A percentile compares a stretch with the other conserved stretches of the same genome.
Evolutionary conservation across 2,888 invertebrate genomes (phyloP).

Genomic region (Macaria notata): DNA sequence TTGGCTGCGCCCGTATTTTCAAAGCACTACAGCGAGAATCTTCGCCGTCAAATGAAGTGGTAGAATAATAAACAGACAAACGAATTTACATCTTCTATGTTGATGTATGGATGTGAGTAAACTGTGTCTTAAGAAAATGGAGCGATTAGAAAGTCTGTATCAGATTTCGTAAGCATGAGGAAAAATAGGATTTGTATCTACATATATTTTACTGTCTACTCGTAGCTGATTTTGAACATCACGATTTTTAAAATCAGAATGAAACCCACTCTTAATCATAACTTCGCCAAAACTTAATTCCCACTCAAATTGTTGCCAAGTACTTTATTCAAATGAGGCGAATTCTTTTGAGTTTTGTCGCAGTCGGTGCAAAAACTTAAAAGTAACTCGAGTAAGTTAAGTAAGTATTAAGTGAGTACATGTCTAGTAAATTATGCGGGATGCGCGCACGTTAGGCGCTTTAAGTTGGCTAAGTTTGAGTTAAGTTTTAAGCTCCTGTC

Average conservation of each 20-base stretch:
- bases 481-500: slow-evolving; percentile 36
- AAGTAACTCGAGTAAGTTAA: slow-evolving; percentile 19
- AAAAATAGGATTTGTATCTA: too few relatives aligned
- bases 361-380: slow-evolving; percentile 20
- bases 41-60: neutral
- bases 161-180: too few relatives aligned
- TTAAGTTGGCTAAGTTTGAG: slow-evolving; percentile 36
- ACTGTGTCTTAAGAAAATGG: too few relatives aligned
- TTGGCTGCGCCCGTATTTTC: slow-evolving; percentile 5
- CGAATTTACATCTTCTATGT: slow-evolving; percentile 1
- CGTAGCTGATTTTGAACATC: too few relatives aligned
- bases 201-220: too few relatives aligned
- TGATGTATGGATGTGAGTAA: too few relatives aligned
- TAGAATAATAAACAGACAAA: neutral
- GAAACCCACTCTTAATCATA: too few relatives aligned
- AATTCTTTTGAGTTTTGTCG: slow-evolving; percentile 19
- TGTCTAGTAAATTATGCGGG: slow-evolving; percentile 47
- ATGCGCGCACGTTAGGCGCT: slow-evolving; percentile 42
- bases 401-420: slow-evolving; percentile 34
- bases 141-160: too few relatives aligned
- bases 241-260: too few relatives aligned
- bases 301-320: slow-evolving; percentile 5
- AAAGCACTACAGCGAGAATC: slow-evolving; percentile 9
- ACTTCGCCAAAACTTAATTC: slow-evolving; percentile 2
- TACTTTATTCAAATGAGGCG: slow-evolving; percentile 14